Evolutionary conservation across 2,888 invertebrate species (phyloP).

Genomic region (Drosophila siamana): DNA sequence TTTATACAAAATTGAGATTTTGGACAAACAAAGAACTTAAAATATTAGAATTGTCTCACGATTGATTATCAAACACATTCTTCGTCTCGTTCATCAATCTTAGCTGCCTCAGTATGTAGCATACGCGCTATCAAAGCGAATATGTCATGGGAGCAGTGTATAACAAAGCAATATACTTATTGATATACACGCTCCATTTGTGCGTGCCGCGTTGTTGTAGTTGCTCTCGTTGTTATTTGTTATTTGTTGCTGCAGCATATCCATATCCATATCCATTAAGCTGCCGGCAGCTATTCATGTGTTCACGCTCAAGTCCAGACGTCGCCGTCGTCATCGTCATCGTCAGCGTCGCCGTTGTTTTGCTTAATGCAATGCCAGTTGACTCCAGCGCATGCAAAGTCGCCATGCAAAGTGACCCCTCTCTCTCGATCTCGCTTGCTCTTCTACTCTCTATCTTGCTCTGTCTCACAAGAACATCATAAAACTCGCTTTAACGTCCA

Average conservation of each 20-base stretch:
- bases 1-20: too few relatives aligned
- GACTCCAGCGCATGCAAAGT: conserved; percentile 20
- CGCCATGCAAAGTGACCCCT: conserved; percentile 62
- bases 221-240: conserved; percentile 37
- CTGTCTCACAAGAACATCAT: conserved; percentile 50
- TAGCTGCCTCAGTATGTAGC: background rate
- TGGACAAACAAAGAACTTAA: too few relatives aligned
- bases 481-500: conserved; percentile 73
- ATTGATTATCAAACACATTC: background rate
- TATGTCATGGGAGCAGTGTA: conserved; percentile 19
- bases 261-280: conserved; percentile 63
- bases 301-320: conserved; percentile 77
- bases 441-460: background rate
- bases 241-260: conserved; percentile 48
- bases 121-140: background rate
- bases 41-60: background rate
- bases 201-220: conserved; percentile 27
- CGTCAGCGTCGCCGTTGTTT: conserved; percentile 59
- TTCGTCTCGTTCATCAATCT: background rate
- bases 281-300: conserved; percentile 80
- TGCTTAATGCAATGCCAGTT: conserved; percentile 68
- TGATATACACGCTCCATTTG: conserved; percentile 55
- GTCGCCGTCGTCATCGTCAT: conserved; percentile 57
- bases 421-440: conserved; percentile 21
- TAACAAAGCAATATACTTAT: conserved; percentile 20